Conservation (phyloP, 2,797 vertebrate species). For the Acanthopagrus latus region DNA sequence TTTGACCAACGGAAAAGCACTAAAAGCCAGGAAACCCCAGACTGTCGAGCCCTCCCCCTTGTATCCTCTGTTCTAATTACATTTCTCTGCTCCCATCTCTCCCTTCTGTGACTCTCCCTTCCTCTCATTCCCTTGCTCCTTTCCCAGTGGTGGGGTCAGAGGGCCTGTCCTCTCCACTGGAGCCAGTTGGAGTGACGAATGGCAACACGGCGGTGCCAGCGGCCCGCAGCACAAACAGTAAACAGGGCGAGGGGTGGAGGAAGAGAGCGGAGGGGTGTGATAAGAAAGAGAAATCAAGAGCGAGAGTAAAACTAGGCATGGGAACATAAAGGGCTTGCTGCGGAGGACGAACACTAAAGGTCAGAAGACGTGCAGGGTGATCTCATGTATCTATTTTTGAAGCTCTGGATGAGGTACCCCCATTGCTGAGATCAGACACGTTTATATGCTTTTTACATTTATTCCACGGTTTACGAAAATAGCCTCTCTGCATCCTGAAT, state of each 20-base stretch:
- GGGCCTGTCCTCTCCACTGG: constrained; percentile 73
- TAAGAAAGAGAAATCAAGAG: constrained; percentile 65
- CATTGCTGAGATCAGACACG: constrained; percentile 9
- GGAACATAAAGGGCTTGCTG: constrained; percentile 18
- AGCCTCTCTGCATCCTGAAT: constrained; percentile 6
- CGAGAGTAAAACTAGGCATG: constrained; percentile 42
- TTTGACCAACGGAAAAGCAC: not conserved
- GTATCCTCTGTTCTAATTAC: constrained; percentile 1
- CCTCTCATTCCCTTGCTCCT: constrained; percentile 43
- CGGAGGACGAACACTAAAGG: constrained; percentile 55
- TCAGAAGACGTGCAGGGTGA: constrained; percentile 45
- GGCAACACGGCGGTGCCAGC: constrained; percentile 64
- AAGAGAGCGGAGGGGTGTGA: constrained; percentile 48
- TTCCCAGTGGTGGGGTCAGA: constrained; percentile 70
- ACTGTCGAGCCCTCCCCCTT: not conserved
- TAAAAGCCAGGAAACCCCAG: not conserved
- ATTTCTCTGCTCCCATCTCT: not conserved
- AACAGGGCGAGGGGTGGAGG: constrained; percentile 62
- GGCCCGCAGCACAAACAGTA: constrained; percentile 66
- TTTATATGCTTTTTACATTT: constrained; percentile 32
- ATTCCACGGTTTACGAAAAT: not conserved
- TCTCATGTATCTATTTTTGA: constrained; percentile 40
- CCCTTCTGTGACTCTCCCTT: constrained; percentile 23
- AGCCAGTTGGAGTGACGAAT: constrained; percentile 75
- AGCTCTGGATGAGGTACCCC: constrained; percentile 4